Base-by-base conservation (phyloP, 2,888 invertebrate genomes). In the Brachypterus glaber region DNA sequence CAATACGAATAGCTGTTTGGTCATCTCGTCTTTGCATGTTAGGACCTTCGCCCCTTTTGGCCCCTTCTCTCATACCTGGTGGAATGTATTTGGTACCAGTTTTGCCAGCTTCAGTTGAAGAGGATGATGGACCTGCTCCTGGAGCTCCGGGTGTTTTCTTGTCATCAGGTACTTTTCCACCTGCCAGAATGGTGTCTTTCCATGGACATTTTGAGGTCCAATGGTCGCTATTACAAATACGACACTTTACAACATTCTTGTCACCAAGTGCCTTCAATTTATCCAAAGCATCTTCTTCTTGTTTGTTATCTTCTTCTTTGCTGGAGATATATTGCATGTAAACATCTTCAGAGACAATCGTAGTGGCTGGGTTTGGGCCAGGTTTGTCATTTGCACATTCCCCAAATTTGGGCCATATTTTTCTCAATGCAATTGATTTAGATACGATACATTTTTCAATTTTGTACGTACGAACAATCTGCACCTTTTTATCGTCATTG, bases 181-280 rank as follows among this genome's bases (percentile, higher is more conserved):
- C 79, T 37, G 77, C 80, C 55, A 84, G 70, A 52, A 80, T 79
- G 1, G 89, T 87, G 56, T 95, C 91, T 68, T 93, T 96, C 77
- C 90, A 97, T 1, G 98, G 98, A 73, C 98, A 98, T 59, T 89
- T 87, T 26, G 91, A 82, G 21, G 96, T 95, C 95, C 96, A 98
- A 73, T 98, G 98, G 60, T 96, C 96, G 36, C 95, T 90, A 57
- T 83, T 84, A 64, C 93, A 93, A 43, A 80, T 85, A 65, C 92
- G 79, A 59, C 93, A 93, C 61, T 86, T 88, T 47, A 86, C 82
- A 47, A 82, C 74, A 44, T 79, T 81, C 60, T 79, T 80, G 55
- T 79, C 66, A 16, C 63, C 66, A 44, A 66, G 40, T 34, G 59
- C 66, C 70, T 90, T 89, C 27, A 90, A 69, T 57, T 90, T 89